A percentile compares a stretch with the other conserved stretches of the same genome.
Evolutionary conservation across 30 jellyfish, hydroid and myxozoan genomes (phyloP).

Genomic region (Aurelia sp.): DNA sequence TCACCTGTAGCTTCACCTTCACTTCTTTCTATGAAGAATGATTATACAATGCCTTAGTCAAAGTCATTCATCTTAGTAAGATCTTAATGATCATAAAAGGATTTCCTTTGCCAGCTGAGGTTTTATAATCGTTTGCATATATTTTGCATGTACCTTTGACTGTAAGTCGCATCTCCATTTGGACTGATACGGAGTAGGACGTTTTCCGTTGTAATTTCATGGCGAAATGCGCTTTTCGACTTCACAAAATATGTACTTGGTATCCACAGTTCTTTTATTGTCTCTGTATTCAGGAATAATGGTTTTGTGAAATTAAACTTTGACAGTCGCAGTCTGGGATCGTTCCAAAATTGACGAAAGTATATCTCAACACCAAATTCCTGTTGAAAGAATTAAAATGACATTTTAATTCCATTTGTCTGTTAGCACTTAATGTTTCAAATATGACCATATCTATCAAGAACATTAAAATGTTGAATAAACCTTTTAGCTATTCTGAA

Average conservation of each 20-base stretch:
- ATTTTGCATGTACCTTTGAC: conserved; percentile 56
- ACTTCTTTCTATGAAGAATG: too few species aligned
- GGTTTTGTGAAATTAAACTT: conserved; percentile 55
- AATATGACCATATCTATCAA: too few species aligned
- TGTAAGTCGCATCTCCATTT: conserved; percentile 67
- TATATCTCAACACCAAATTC: conserved; percentile 76
- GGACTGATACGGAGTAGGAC: conserved; percentile 69
- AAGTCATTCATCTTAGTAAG: too few species aligned
- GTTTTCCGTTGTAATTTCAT: conserved; percentile 71
- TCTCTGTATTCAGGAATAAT: conserved; percentile 52
- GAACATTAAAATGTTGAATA: too few species aligned
- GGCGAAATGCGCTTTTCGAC: conserved; percentile 64
- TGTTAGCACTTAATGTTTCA: too few species aligned
- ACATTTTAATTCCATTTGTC: too few species aligned
- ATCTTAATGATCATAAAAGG: too few species aligned
- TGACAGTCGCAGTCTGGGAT: conserved; percentile 55
- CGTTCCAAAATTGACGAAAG: conserved; percentile 82
- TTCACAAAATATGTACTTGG: conserved; percentile 79
- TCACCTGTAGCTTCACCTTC: too few species aligned
- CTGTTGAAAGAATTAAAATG: neutral
- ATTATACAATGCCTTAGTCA: too few species aligned
- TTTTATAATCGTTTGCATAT: too few species aligned
- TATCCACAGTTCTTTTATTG: conserved; percentile 61
- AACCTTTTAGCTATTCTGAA: too few species aligned
- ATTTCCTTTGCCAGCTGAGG: too few species aligned